Conservation (phyloP, 1,140 invertebrate species). For the Vanessa atalanta region DNA sequence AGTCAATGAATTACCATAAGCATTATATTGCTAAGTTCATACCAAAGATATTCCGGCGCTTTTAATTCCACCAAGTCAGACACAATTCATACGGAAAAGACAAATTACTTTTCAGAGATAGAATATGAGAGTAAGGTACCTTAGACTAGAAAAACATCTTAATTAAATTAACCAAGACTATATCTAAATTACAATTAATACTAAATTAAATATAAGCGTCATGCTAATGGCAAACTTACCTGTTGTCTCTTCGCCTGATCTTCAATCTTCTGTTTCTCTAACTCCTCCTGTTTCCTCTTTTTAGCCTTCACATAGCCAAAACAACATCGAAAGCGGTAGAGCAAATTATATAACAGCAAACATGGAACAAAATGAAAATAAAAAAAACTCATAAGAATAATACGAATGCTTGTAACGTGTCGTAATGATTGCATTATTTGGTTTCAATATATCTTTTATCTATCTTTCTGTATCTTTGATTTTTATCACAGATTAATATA, state of each 20-base stretch:
- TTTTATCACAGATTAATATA: too few species aligned
- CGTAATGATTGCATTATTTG: background rate
- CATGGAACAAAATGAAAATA: conserved; percentile 77
- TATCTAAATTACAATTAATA: background rate
- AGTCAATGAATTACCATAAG: too few species aligned
- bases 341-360: conserved; percentile 73
- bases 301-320: conserved; percentile 84
- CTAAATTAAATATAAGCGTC: background rate
- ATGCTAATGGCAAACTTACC: conserved; percentile 79
- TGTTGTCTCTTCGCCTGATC: conserved; percentile 92
- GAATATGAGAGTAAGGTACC: too few species aligned
- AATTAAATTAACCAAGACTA: background rate
- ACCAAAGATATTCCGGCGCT: too few species aligned
- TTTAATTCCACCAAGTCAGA: too few species aligned
- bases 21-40: too few species aligned
- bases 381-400: conserved; percentile 36
- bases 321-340: conserved; percentile 76
- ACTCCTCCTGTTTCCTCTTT: conserved; percentile 91
- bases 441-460: too few species aligned
- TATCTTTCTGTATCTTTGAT: too few species aligned
- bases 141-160: background rate
- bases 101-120: too few species aligned
- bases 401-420: background rate
- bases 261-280: conserved; percentile 91
- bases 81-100: too few species aligned